Percentiles rank a stretch among this genome's conserved stretches.
Conservation (phyloP, 2,888 invertebrate species). For the Lapara coniferarum region DNA sequence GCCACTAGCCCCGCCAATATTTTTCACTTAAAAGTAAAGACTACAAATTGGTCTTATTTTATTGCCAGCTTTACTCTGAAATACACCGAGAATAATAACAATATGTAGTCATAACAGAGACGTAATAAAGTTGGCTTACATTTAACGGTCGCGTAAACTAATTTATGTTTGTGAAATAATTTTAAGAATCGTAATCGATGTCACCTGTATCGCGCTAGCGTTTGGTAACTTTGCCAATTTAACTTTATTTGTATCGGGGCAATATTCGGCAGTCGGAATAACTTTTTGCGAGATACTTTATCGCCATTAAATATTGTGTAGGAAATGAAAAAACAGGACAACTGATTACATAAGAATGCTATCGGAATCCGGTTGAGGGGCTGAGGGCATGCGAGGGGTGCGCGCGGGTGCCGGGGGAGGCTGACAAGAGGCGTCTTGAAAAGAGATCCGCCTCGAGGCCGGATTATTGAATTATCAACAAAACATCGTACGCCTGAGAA, state of each 20-base stretch:
- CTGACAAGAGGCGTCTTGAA: constrained; percentile 54
- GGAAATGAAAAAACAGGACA: constrained; percentile 70
- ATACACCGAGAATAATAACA: constrained; percentile 35
- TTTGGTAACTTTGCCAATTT: constrained; percentile 78
- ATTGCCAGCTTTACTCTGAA: constrained; percentile 50
- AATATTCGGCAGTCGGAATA: constrained; percentile 70
- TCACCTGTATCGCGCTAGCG: constrained; percentile 63
- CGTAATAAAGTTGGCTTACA: constrained; percentile 29
- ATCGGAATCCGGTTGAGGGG: constrained; percentile 53
- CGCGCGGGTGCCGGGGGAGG: constrained; percentile 28
- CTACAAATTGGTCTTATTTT: constrained; percentile 64
- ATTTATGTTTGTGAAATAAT: constrained; percentile 63
- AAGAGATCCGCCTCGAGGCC: constrained; percentile 65
- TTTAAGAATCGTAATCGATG: constrained; percentile 65
- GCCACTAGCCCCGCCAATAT: constrained; percentile 51
- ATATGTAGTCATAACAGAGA: constrained; percentile 29
- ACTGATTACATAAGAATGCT: constrained; percentile 70
- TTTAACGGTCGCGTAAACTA: constrained; percentile 55
- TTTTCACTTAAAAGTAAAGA: constrained; percentile 65
- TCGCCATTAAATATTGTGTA: constrained; percentile 63
- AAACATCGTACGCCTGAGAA: constrained; percentile 75
- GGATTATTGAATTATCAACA: constrained; percentile 82
- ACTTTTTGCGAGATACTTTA: constrained; percentile 66
- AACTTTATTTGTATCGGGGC: constrained; percentile 78
- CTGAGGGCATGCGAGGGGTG: constrained; percentile 37